Conservation (phyloP, 2,888 invertebrate genomes). For the Lithosia quadra region DNA sequence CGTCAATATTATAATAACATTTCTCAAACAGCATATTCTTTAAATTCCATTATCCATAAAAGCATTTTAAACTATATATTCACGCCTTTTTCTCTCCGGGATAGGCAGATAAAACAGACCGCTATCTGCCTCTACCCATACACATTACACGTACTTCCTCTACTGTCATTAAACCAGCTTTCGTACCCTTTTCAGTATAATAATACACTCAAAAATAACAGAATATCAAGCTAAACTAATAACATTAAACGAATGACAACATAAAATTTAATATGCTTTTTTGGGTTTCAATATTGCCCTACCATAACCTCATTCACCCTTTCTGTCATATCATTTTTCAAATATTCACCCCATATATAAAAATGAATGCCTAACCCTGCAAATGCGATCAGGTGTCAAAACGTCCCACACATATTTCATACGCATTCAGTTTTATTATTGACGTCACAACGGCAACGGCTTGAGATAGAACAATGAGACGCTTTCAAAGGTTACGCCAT, state of each 20-base stretch:
- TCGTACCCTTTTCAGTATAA: too few relatives aligned
- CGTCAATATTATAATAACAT: too few relatives aligned
- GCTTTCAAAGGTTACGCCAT: slow-evolving; percentile 6
- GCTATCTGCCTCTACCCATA: too few relatives aligned
- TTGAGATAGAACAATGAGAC: slow-evolving; percentile 16
- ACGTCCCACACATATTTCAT: slow-evolving; percentile 13
- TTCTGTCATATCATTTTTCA: slow-evolving; percentile 5
- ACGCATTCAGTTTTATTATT: slow-evolving; percentile 15
- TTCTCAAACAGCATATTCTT: too few relatives aligned
- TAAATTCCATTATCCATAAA: too few relatives aligned
- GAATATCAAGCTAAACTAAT: neutral
- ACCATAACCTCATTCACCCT: slow-evolving; percentile 1
- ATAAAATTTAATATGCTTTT: neutral
- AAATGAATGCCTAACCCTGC: slow-evolving; percentile 16
- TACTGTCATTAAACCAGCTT: too few relatives aligned
- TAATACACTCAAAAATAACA: neutral
- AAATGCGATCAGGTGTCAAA: slow-evolving; percentile 26
- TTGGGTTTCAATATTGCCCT: neutral
- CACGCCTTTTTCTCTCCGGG: too few relatives aligned
- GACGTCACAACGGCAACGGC: slow-evolving; percentile 5
- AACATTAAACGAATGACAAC: neutral
- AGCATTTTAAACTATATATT: too few relatives aligned
- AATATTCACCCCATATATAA: slow-evolving; percentile 7
- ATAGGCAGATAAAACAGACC: too few relatives aligned
- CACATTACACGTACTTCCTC: too few relatives aligned